phyloP scores from a whole-genome alignment of 2,888 invertebrate genomes.

The Netelia melanura region DNA sequence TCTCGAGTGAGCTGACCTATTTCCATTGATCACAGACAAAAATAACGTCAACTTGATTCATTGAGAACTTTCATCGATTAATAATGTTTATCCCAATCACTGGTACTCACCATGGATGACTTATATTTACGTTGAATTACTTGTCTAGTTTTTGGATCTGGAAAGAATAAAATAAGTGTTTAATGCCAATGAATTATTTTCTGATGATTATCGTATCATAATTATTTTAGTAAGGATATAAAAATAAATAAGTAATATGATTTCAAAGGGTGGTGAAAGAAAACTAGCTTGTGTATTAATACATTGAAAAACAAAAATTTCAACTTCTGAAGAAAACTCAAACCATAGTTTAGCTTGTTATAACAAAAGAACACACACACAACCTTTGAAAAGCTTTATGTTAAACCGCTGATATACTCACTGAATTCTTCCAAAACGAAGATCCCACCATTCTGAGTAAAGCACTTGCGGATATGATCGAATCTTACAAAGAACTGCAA shows the following conservation, averaged over 20 bases:
- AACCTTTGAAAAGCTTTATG: slow-evolving; percentile 44
- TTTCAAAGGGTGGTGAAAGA: too few species aligned
- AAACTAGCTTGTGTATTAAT: too few species aligned
- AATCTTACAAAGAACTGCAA: slow-evolving; percentile 99
- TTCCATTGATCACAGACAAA: slow-evolving; percentile 1
- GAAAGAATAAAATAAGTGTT: slow-evolving; percentile 81
- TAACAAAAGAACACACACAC: not conserved
- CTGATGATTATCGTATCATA: not conserved
- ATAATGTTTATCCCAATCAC: not conserved
- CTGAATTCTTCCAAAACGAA: slow-evolving; percentile 99
- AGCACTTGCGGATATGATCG: slow-evolving; percentile 99
- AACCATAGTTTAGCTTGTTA: too few species aligned
- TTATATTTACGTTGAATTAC: slow-evolving; percentile 98
- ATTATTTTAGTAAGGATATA: not conserved
- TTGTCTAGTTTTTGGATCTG: slow-evolving; percentile 99
- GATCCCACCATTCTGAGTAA: slow-evolving; percentile 99
- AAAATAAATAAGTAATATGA: too few species aligned
- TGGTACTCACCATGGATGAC: slow-evolving; percentile 96
- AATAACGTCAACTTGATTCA: slow-evolving; percentile 19
- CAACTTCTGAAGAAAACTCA: too few species aligned
- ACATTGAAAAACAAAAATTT: too few species aligned
- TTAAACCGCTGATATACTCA: slow-evolving; percentile 88
- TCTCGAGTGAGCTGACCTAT: not conserved
- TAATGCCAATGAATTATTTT: not conserved
- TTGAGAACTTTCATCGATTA: slow-evolving; percentile 23